Evolutionary conservation across 2,113 vertebrate genomes (phyloP).

Genomic region (Petrocephalus zakoni): DNA sequence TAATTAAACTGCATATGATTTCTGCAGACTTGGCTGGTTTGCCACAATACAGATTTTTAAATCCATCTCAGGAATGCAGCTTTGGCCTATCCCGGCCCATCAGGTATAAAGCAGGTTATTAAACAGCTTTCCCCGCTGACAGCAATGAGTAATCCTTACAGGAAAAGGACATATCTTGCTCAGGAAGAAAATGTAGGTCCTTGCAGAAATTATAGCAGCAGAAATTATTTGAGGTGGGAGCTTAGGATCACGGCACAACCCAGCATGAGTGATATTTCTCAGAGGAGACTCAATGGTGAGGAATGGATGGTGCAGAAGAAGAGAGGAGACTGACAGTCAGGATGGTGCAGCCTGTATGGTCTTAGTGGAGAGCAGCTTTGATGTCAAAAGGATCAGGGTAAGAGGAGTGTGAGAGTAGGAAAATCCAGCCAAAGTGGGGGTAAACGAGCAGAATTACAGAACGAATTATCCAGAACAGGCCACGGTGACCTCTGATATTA

Average conservation of each 20-base stretch:
- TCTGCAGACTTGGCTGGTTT: not conserved
- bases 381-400: not conserved
- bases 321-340: not conserved
- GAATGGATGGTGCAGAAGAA: not conserved
- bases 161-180: constrained; percentile 2
- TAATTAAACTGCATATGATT: not conserved
- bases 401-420: not conserved
- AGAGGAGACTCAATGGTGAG: not conserved
- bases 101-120: not conserved
- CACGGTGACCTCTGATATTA: not conserved
- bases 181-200: not conserved
- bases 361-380: not conserved
- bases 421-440: not conserved
- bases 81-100: not conserved
- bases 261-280: not conserved
- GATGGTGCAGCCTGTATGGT: not conserved
- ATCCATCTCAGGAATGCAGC: not conserved
- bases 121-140: not conserved
- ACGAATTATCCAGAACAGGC: not conserved
- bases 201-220: constrained; percentile 6
- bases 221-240: constrained; percentile 1
- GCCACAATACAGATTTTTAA: not conserved
- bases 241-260: not conserved
- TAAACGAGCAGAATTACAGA: not conserved
- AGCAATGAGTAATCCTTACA: not conserved